phyloP scores from a whole-genome alignment of 2,797 vertebrate species.

The Danio jaintianensis region DNA sequence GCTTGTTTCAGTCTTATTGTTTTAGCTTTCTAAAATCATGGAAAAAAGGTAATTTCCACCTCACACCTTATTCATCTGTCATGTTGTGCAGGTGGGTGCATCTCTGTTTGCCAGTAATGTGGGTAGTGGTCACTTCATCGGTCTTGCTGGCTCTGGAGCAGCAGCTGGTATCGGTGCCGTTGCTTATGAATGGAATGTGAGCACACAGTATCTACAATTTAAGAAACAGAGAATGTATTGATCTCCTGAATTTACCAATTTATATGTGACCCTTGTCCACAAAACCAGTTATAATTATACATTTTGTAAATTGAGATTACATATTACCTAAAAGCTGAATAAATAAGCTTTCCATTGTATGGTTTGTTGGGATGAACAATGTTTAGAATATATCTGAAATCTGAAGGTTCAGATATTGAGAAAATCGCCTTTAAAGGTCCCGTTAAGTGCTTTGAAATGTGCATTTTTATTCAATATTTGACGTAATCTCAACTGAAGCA shows the following conservation, averaged over 20 bases:
- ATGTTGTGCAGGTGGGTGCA: slow-evolving; percentile 85
- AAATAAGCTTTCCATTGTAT: too few relatives aligned
- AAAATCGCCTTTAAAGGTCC: too few relatives aligned
- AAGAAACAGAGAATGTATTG: neutral
- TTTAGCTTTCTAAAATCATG: neutral
- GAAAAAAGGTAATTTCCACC: neutral
- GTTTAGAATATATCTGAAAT: too few relatives aligned
- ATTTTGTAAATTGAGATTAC: too few relatives aligned
- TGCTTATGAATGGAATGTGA: slow-evolving; percentile 94
- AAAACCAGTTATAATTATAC: too few relatives aligned
- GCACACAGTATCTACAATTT: slow-evolving; percentile 39
- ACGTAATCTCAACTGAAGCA: too few relatives aligned
- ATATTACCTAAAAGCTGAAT: too few relatives aligned
- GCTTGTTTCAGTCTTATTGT: too few relatives aligned
- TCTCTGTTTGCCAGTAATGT: slow-evolving; percentile 98
- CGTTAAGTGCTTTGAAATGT: too few relatives aligned
- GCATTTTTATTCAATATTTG: too few relatives aligned
- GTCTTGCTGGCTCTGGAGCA: slow-evolving; percentile 92
- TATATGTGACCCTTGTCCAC: neutral
- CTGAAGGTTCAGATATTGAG: too few relatives aligned
- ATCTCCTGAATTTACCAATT: neutral
- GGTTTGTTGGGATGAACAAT: too few relatives aligned
- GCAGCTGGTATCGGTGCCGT: slow-evolving; percentile 88
- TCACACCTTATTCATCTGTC: slow-evolving; percentile 15
- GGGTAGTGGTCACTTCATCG: slow-evolving; percentile 96